These are phyloP conservation scores for Eutrigla gurnardus DNA, from an alignment of 2,797 vertebrate genomes.

Conservation along the genomic window DNA sequence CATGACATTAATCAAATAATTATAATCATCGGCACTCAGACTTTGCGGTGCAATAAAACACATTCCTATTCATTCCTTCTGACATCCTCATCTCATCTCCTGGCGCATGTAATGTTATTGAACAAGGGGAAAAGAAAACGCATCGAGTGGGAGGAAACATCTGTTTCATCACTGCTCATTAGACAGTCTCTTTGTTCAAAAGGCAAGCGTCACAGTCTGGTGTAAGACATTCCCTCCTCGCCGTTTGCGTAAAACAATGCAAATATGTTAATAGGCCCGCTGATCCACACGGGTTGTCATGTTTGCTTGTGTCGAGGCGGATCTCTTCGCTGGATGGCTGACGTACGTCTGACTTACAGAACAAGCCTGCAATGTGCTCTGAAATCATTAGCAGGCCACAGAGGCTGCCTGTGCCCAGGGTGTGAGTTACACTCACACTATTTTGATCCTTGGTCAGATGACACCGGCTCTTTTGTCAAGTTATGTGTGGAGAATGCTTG, in stretches of 20 bases:
- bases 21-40: slow-evolving; percentile 73
- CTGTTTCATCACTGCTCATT: slow-evolving; percentile 76
- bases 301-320: slow-evolving; percentile 71
- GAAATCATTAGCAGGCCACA: slow-evolving; percentile 86
- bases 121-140: slow-evolving; percentile 67
- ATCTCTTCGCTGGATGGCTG: slow-evolving; percentile 72
- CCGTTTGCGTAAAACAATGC: slow-evolving; percentile 72
- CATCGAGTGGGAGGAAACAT: slow-evolving; percentile 70
- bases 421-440: slow-evolving; percentile 86
- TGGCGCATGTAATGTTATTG: slow-evolving; percentile 72
- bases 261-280: slow-evolving; percentile 69
- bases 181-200: slow-evolving; percentile 82
- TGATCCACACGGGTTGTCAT: slow-evolving; percentile 67
- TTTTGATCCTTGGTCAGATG: slow-evolving; percentile 88
- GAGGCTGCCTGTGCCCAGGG: slow-evolving; percentile 77
- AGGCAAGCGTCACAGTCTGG: slow-evolving; percentile 60
- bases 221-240: slow-evolving; percentile 57
- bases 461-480: slow-evolving; percentile 87
- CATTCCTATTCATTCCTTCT: slow-evolving; percentile 78
- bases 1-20: slow-evolving; percentile 77
- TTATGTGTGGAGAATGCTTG: slow-evolving; percentile 85
- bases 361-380: slow-evolving; percentile 79
- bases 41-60: slow-evolving; percentile 82
- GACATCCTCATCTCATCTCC: slow-evolving; percentile 81
- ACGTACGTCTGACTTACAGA: slow-evolving; percentile 76